phyloP scores from a whole-genome alignment of 2,888 invertebrate genomes.

The Phlogophora meticulosa region DNA sequence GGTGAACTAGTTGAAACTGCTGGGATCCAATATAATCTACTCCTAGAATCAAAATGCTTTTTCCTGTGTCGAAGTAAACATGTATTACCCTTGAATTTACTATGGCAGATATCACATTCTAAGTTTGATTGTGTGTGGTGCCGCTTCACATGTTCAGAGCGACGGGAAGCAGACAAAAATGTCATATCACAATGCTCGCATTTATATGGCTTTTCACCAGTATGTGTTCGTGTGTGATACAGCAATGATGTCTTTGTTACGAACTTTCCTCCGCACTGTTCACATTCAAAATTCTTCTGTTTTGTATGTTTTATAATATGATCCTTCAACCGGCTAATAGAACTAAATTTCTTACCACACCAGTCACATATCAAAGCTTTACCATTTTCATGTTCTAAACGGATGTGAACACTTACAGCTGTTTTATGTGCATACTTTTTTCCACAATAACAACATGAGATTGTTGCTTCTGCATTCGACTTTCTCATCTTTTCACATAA shows the following conservation, averaged over 20 bases:
- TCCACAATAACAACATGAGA: conserved; percentile 69
- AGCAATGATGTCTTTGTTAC: conserved; percentile 70
- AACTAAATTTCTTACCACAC: conserved; percentile 72
- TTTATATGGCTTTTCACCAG: conserved; percentile 73
- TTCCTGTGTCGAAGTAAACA: conserved; percentile 67
- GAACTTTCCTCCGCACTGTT: conserved; percentile 69
- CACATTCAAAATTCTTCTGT: conserved; percentile 72
- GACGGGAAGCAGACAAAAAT: conserved; percentile 72
- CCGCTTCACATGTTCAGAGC: conserved; percentile 69
- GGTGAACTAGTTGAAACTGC: not conserved
- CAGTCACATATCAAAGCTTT: conserved; percentile 66
- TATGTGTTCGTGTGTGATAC: conserved; percentile 73
- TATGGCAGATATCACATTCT: conserved; percentile 72
- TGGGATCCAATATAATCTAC: conserved; percentile 54
- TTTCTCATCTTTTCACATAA: conserved; percentile 62
- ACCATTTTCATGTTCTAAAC: conserved; percentile 70
- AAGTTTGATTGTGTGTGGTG: conserved; percentile 62
- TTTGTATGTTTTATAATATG: conserved; percentile 74
- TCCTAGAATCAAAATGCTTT: conserved; percentile 68
- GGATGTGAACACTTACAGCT: conserved; percentile 69
- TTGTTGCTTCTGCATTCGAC: conserved; percentile 55
- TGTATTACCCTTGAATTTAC: conserved; percentile 64
- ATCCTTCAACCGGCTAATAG: conserved; percentile 66
- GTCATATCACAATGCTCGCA: conserved; percentile 69
- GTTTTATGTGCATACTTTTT: conserved; percentile 69